A percentile compares a stretch with the other conserved stretches of the same genome.
These are phyloP conservation scores for Cyanoderma ruficeps DNA, from an alignment of 2,113 vertebrate genomes.

Conservation along the genomic window DNA sequence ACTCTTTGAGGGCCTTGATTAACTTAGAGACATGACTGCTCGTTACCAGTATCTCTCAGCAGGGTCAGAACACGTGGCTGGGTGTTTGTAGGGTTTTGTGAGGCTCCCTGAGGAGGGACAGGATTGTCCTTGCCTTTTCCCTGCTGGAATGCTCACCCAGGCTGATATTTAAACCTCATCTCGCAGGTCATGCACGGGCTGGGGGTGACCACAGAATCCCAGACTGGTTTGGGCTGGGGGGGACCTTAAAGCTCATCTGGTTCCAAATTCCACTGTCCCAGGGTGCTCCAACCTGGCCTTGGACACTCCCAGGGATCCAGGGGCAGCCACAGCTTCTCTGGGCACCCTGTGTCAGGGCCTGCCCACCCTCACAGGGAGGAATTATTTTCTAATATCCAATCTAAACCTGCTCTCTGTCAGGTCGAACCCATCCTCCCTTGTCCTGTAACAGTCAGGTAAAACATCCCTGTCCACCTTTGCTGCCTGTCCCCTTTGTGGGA, in stretches of 20 bases:
- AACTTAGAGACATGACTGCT: neutral
- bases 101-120: neutral
- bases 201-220: no score
- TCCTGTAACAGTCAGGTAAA: neutral
- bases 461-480: neutral
- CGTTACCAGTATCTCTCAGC: neutral
- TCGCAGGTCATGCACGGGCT: rapidly evolving
- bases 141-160: neutral
- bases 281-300: neutral
- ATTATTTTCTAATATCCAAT: neutral
- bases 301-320: neutral
- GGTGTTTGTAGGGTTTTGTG: neutral
- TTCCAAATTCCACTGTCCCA: neutral
- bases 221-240: neutral
- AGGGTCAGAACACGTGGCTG: neutral
- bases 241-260: neutral
- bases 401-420: neutral
- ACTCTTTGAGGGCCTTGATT: neutral
- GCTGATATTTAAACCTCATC: neutral
- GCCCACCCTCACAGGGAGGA: rapidly evolving
- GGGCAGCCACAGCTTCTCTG: neutral
- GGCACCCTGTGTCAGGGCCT: neutral
- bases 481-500: neutral
- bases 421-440: neutral
- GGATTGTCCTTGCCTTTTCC: neutral